Conservation (phyloP, 2,113 vertebrate genomes). For the Seriola quinqueradiata region DNA sequence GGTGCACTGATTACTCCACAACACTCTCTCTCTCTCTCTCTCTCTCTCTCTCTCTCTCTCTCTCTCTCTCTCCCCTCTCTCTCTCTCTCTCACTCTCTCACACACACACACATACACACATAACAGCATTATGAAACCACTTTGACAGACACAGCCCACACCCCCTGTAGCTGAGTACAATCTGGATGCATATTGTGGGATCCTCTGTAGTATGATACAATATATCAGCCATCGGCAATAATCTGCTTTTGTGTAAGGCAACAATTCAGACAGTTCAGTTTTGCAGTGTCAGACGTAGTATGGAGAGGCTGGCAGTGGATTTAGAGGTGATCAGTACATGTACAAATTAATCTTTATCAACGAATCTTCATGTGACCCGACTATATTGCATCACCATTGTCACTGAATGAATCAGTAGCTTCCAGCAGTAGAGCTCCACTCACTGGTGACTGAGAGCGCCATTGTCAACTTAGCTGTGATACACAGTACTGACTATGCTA, state of each 20-base stretch:
- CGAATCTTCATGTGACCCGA: neutral
- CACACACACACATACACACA: neutral
- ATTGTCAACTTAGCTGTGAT: neutral
- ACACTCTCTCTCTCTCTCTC: conserved; percentile 2
- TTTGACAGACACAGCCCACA: conserved; percentile 30
- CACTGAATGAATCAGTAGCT: neutral
- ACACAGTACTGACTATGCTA: neutral
- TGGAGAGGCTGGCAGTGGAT: neutral
- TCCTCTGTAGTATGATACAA: too few relatives aligned
- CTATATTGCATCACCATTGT: neutral
- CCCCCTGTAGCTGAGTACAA: conserved; percentile 11
- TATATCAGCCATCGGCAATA: too few relatives aligned
- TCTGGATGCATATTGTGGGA: too few relatives aligned
- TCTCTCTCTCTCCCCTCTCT: neutral
- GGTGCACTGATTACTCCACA: conserved; percentile 73
- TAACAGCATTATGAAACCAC: conserved; percentile 50
- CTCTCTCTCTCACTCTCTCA: neutral
- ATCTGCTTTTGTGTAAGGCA: too few relatives aligned
- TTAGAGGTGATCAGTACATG: neutral
- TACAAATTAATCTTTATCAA: neutral
- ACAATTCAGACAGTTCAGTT: neutral
- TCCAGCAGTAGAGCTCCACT: neutral
- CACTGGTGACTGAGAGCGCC: neutral
- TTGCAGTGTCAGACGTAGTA: neutral
- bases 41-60: neutral